Base-by-base conservation (phyloP, 2,113 vertebrate species). In the Oceanites oceanicus region DNA sequence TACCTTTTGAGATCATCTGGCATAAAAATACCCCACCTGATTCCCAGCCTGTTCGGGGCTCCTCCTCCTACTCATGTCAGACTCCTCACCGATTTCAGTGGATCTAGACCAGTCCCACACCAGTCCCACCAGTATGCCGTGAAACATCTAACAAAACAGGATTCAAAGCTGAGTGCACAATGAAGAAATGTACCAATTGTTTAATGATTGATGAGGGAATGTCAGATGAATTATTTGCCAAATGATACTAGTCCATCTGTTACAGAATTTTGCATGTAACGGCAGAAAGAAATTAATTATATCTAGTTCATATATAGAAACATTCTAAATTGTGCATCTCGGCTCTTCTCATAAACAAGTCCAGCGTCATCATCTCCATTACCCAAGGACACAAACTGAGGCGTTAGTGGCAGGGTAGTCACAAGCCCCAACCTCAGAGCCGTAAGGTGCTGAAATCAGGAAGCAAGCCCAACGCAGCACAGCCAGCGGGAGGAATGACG, bases 191-290 rank as follows among this genome's bases (percentile, higher is more conserved):
- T 27, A 78, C 90, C 88, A 53, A 73, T 83, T 88, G 86, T 90
- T 75, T 49, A 34, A 68, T 82, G 95, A 97, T 38, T 72, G 92
- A 94, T 72, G 90, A 95, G 90, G 74, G 58, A 75, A 75, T 7
- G 74, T 78, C 82, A 88, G 84, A 93, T 52, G 74, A 78, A 88
- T 94, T 95, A 90, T 88, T 82, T 92, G 86, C 86, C 78, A 88
- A 93, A 92, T 27, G 71, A 92, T 49, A 56, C 67, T 21, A 55
- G 88, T 66, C 94, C 88, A 93, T 86, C 95, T 95, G 91, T 32
- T 74, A 80, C 66, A 56, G 67, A 65, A 76, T 88, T 86, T 40
- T 72, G n/a, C 75, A 30, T 23, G 68, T 53, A 73, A 84, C 2
- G 45, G 75, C 82, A 83, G 82, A 76, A 70, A 86, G 75, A 76